Evolutionary conservation across 2,888 invertebrate species (phyloP).

Genomic region (Caradrina clavipalpis): DNA sequence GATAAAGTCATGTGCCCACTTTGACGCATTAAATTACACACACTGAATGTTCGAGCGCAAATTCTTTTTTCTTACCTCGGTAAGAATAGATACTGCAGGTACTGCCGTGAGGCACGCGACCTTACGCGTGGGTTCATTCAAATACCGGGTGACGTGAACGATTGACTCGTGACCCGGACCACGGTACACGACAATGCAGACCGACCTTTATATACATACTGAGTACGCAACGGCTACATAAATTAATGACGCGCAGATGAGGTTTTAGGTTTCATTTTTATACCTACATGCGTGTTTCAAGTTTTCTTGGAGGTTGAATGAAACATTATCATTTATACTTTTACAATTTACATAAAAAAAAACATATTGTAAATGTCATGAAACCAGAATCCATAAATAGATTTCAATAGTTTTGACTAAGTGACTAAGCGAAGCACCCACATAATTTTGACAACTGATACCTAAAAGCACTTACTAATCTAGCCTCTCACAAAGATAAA

Average conservation of each 20-base stretch:
- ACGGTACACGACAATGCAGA: conserved; percentile 66
- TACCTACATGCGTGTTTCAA: neutral
- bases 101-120: conserved; percentile 85
- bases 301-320: neutral
- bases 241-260: conserved; percentile 42
- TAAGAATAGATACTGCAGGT: conserved; percentile 73
- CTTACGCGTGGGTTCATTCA: conserved; percentile 84
- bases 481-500: neutral
- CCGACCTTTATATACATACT: conserved; percentile 50
- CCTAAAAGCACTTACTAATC: too few relatives aligned
- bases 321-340: neutral
- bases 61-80: conserved; percentile 64
- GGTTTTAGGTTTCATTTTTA: conserved; percentile 1
- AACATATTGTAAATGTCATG: neutral
- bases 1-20: conserved; percentile 35
- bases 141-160: conserved; percentile 84
- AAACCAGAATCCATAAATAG: neutral
- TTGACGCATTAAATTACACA: conserved; percentile 55
- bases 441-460: too few relatives aligned
- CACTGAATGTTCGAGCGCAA: conserved; percentile 55
- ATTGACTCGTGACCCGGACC: conserved; percentile 77
- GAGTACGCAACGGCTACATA: conserved; percentile 36
- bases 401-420: too few relatives aligned
- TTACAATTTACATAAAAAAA: too few relatives aligned
- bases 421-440: too few relatives aligned